Percentiles rank a stretch among this genome's conserved stretches.
Evolutionary conservation across 2,888 invertebrate species (phyloP).

Genomic region (Eudasyphora cyanicolor): DNA sequence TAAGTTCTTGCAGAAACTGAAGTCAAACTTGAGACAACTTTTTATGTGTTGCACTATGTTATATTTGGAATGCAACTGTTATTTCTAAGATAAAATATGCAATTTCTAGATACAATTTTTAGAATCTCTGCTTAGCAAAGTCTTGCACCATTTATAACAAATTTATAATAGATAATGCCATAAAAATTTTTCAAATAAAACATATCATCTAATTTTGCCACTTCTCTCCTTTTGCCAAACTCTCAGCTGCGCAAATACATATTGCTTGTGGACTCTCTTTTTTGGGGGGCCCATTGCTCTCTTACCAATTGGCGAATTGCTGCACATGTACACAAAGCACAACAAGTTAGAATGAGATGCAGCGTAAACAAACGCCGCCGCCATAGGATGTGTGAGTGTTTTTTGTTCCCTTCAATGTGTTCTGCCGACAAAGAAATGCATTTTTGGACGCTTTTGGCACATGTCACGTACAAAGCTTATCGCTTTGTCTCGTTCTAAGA

Average conservation of each 20-base stretch:
- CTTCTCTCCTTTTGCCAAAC: neutral
- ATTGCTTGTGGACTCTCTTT: neutral
- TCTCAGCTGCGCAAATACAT: constrained; percentile 38
- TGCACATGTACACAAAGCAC: neutral
- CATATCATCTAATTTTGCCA: neutral
- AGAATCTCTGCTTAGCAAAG: neutral
- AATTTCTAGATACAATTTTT: neutral
- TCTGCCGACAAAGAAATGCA: constrained; percentile 25
- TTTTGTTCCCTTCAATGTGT: neutral
- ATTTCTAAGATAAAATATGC: neutral
- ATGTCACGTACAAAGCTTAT: constrained; percentile 36
- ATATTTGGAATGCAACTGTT: too few relatives aligned
- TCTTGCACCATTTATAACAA: constrained; percentile 15
- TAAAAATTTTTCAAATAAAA: constrained; percentile 13
- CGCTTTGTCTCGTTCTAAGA: constrained; percentile 70
- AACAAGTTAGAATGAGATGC: constrained; percentile 69
- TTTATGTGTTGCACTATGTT: too few relatives aligned
- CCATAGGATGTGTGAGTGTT: too few relatives aligned
- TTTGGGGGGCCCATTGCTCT: neutral
- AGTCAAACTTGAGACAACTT: too few relatives aligned
- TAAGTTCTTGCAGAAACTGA: too few relatives aligned
- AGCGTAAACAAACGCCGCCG: constrained; percentile 72
- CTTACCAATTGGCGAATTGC: neutral
- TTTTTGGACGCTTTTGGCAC: neutral
- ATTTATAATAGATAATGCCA: neutral